These are phyloP conservation scores for Botrylloides violaceus DNA, from an alignment of 23 tunicate genomes.

Conservation along the genomic window DNA sequence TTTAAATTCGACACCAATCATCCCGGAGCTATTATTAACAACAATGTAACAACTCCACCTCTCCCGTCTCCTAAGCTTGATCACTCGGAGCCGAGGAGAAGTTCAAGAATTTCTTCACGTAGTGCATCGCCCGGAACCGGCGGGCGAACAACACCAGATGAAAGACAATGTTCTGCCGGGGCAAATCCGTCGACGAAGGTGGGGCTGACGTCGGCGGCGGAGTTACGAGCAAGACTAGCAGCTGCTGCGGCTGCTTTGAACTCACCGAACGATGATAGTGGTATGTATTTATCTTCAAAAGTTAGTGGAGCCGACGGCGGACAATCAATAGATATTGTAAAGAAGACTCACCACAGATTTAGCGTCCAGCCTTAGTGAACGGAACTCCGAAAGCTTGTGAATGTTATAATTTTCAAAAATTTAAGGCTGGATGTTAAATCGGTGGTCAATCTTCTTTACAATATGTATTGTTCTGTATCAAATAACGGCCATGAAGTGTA, in stretches of 20 bases:
- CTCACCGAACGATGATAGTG: not conserved
- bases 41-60: not conserved
- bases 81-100: slow-evolving; percentile 6
- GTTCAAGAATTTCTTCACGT: slow-evolving; percentile 11
- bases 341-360: too few relatives aligned
- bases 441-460: too few relatives aligned
- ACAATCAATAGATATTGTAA: too few relatives aligned
- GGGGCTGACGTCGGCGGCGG: slow-evolving; percentile 20
- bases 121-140: slow-evolving; percentile 25
- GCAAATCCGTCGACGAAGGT: slow-evolving; percentile 15
- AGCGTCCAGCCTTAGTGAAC: too few relatives aligned
- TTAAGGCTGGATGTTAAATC: too few relatives aligned
- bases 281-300: too few relatives aligned
- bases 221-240: slow-evolving; percentile 10
- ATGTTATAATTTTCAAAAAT: too few relatives aligned
- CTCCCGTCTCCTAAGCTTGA: slow-evolving; percentile 21
- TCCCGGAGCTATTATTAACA: not conserved
- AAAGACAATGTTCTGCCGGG: not conserved
- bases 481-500: too few relatives aligned
- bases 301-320: too few relatives aligned
- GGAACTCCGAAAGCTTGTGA: too few relatives aligned
- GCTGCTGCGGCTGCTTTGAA: slow-evolving; percentile 16
- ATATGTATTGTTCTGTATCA: too few relatives aligned
- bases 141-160: slow-evolving; percentile 14
- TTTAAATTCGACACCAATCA: not conserved